Percentiles rank a stretch among this genome's conserved stretches.
Conservation (phyloP, 2,888 invertebrate species). For the Lottia gigantea region DNA sequence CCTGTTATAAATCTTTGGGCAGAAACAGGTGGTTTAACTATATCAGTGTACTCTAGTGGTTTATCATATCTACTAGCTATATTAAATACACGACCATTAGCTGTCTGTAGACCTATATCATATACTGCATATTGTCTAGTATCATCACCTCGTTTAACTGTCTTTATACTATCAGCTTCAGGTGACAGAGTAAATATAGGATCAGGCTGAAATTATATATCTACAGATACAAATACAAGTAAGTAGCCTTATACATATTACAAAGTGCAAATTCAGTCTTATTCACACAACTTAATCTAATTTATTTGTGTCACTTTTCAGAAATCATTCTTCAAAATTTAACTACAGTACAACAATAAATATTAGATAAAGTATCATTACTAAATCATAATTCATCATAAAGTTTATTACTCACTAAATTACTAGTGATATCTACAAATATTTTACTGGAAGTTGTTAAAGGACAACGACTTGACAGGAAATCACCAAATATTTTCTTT, state of each 20-base stretch:
- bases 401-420: slow-evolving; percentile 42
- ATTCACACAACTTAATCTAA: no score
- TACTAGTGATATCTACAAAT: slow-evolving; percentile 82
- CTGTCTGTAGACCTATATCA: slow-evolving; percentile 70
- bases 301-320: no score
- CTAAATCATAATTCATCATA: no score
- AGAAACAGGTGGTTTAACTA: slow-evolving; percentile 75
- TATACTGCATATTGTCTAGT: slow-evolving; percentile 79
- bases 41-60: slow-evolving; percentile 42
- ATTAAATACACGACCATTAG: slow-evolving; percentile 71
- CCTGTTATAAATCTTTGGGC: slow-evolving; percentile 75
- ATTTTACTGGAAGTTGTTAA: slow-evolving; percentile 82
- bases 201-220: slow-evolving; percentile 9
- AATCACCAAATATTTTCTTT: slow-evolving; percentile 86
- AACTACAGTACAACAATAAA: neutral
- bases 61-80: slow-evolving; percentile 77
- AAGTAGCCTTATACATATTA: no score
- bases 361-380: no score
- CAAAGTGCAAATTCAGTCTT: no score
- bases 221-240: no score
- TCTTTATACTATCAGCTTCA: slow-evolving; percentile 34
- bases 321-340: no score
- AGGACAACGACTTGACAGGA: slow-evolving; percentile 84
- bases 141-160: slow-evolving; percentile 76
- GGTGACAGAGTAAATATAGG: slow-evolving; percentile 41